These are phyloP conservation scores for Myotis findleyi DNA, from an alignment of 2,797 vertebrate species.

Conservation along the genomic window DNA sequence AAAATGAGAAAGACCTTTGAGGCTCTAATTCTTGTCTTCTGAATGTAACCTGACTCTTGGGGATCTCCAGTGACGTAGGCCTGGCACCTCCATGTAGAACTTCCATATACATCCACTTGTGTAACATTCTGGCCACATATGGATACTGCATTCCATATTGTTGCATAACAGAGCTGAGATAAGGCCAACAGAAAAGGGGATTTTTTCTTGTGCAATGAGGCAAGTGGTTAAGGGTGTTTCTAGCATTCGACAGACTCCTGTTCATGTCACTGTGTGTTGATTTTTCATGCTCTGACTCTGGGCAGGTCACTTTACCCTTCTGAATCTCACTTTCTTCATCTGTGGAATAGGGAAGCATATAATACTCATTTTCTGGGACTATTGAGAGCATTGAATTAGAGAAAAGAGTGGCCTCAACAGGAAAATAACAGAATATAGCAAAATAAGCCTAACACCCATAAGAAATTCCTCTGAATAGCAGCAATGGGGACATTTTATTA, in stretches of 20 bases:
- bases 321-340: not conserved
- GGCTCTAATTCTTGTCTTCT: not conserved
- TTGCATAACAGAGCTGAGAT: not conserved
- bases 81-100: not conserved
- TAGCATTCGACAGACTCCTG: not conserved
- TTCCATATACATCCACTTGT: not conserved
- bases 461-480: not conserved
- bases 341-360: not conserved
- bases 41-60: not conserved
- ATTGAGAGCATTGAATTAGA: not conserved
- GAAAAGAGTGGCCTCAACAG: not conserved
- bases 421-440: conserved; percentile 45
- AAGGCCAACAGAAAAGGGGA: not conserved
- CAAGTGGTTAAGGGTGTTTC: not conserved
- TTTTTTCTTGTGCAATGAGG: not conserved
- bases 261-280: not conserved
- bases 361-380: not conserved
- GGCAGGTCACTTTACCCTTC: not conserved
- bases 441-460: not conserved
- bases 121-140: not conserved
- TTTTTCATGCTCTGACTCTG: not conserved
- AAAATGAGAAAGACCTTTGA: not conserved
- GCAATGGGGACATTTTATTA: conserved; percentile 25
- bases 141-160: not conserved
- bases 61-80: not conserved